Percentiles rank a stretch among this genome's conserved stretches.
Evolutionary conservation across 2,797 vertebrate species (phyloP).

Genomic region (Distichodus sexfasciatus): DNA sequence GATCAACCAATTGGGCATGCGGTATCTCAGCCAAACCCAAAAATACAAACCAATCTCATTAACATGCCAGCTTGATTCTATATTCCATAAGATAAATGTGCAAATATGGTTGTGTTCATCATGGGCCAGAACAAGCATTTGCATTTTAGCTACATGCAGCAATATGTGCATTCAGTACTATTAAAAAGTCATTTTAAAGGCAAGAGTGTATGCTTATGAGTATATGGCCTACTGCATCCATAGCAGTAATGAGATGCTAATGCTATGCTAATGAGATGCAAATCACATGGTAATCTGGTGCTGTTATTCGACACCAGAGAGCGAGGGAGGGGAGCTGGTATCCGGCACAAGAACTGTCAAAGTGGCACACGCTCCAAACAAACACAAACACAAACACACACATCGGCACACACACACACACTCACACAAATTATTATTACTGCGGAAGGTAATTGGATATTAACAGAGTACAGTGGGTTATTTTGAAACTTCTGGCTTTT

Average conservation of each 20-base stretch:
- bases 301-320: conserved; percentile 79
- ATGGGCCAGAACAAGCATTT: too few species aligned
- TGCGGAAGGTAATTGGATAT: not conserved
- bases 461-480: not conserved
- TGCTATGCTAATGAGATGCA: conserved; percentile 78
- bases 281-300: conserved; percentile 80
- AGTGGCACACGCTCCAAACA: conserved; percentile 59
- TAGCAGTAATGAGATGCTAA: conserved; percentile 61
- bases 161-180: too few species aligned
- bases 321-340: conserved; percentile 49
- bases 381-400: conserved; percentile 28
- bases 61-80: too few species aligned
- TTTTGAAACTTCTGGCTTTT: too few species aligned
- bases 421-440: conserved; percentile 1
- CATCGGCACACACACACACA: conserved; percentile 13
- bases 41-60: too few species aligned
- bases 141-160: too few species aligned
- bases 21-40: too few species aligned
- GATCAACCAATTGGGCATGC: too few species aligned
- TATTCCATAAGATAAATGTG: too few species aligned
- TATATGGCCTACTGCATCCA: conserved; percentile 17
- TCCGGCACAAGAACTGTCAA: conserved; percentile 61
- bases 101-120: too few species aligned
- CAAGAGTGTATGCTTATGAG: conserved; percentile 19
- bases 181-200: not conserved